Base-by-base conservation (phyloP, 2,888 invertebrate species). In the Alcis repandata region DNA sequence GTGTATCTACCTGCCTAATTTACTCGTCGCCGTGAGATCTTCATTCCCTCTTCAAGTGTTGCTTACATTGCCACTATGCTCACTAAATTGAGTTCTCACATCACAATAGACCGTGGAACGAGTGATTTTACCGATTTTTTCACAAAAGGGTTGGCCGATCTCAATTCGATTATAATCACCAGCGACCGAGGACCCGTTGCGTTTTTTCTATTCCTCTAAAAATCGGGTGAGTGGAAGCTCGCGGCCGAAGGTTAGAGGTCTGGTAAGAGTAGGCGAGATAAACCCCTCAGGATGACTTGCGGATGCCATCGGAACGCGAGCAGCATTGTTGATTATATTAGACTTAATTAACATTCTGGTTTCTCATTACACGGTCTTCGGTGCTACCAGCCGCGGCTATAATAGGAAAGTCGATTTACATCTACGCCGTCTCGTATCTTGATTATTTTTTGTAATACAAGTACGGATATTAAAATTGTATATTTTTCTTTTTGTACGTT, bases 301-400 rank as follows among this genome's bases (percentile, higher is more conserved):
- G 85, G 84, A 88, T 87, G 89, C 88, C 86, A 86, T 86, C 87
- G 87, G 85, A 89, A 89, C 88, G 90, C 90, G 86, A 87, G 89
- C 90, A 90, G 88, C 91, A 90, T 92, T 91, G 91, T 91, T 92
- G 92, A 92, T 92, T 93, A 92, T 92, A 93, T 92, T 93, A 92
- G 89, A 92, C 83, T 91, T 92, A 91, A 92, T 93, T 92, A 93
- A 91, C 91, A 91, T 92, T 92, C 89, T 88, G 89, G 88, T 91
- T 92, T 93, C 92, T 92, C 90, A 93, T 93, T 93, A 92, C 92
- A 92, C 91, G 92, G 89, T 91, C 85, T 89, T 89, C 90, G 78
- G 81, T 81, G 90, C 92, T 91, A 91, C 91, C 84, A 88, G 84
- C 87, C 80, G 85, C 59, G 41, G 41, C 69, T 66, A 80, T 91